Evolutionary conservation across 2,888 invertebrate species (phyloP).

Genomic region (Athripsodes cinereus): DNA sequence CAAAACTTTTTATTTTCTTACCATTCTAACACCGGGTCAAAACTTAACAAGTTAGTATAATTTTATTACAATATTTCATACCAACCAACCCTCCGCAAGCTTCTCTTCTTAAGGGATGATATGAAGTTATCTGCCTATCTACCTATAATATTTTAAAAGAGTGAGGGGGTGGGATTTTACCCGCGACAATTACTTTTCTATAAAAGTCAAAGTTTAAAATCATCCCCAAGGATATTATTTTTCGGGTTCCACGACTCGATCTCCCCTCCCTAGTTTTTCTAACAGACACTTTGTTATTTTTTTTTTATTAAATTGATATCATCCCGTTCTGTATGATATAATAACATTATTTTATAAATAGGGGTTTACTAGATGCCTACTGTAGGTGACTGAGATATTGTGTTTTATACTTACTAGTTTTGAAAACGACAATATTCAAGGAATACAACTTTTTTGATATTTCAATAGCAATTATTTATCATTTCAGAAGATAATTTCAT

Average conservation of each 20-base stretch:
- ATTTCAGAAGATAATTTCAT: too few relatives aligned
- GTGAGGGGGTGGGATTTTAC: not conserved
- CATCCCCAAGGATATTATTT: slow-evolving; percentile 14
- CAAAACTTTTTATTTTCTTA: too few relatives aligned
- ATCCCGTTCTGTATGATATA: slow-evolving; percentile 24
- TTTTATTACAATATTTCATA: too few relatives aligned
- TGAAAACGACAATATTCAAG: too few relatives aligned
- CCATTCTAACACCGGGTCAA: too few relatives aligned
- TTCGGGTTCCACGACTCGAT: slow-evolving; percentile 15
- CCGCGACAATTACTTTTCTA: slow-evolving; percentile 21
- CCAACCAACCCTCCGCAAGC: too few relatives aligned
- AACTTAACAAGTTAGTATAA: too few relatives aligned
- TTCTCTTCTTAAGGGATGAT: not conserved
- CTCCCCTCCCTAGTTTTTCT: slow-evolving; percentile 16
- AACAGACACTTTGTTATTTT: slow-evolving; percentile 27
- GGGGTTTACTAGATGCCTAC: not conserved
- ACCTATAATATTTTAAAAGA: too few relatives aligned
- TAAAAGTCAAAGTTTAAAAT: slow-evolving; percentile 28
- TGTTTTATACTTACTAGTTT: too few relatives aligned
- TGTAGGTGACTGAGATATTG: not conserved
- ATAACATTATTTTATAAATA: not conserved
- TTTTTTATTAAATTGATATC: slow-evolving; percentile 29
- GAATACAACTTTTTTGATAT: not conserved
- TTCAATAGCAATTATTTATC: too few relatives aligned
- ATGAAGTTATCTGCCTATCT: not conserved